Evolutionary conservation across 2,797 vertebrate species (phyloP).

Genomic region (Peromyscus eremicus): DNA sequence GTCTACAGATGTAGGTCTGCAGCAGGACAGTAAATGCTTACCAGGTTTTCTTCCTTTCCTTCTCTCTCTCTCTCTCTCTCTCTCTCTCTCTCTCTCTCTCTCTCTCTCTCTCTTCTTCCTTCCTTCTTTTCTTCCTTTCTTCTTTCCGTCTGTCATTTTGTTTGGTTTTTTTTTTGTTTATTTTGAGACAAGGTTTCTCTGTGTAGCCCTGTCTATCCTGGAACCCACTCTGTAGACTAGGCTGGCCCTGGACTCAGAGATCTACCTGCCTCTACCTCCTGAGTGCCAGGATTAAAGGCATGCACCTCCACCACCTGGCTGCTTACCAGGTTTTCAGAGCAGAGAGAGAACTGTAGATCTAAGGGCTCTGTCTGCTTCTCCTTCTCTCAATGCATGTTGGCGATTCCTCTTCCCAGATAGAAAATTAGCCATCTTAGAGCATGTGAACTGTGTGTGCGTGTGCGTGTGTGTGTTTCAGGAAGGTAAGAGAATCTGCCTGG

Average conservation of each 20-base stretch:
- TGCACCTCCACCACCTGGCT: too few relatives aligned
- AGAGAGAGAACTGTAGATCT: not conserved
- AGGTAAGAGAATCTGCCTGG: not conserved
- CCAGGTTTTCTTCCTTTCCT: not conserved
- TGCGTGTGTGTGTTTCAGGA: not conserved
- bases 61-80: too few relatives aligned
- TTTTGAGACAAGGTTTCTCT: not conserved
- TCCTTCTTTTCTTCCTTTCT: accelerated
- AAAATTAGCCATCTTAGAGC: not conserved
- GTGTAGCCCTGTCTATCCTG: too few relatives aligned
- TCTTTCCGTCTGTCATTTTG: not conserved
- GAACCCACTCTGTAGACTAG: too few relatives aligned
- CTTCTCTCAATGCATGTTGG: not conserved
- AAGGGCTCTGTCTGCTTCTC: not conserved
- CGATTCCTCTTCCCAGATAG: not conserved
- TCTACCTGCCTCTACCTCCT: not conserved
- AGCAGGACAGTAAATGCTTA: not conserved
- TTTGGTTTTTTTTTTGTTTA: not conserved
- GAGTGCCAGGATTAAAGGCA: too few relatives aligned
- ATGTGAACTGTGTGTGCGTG: not conserved
- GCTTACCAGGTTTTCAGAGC: not conserved
- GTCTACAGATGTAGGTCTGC: not conserved
- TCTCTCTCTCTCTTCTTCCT: not conserved
- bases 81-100: not conserved
- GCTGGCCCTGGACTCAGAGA: too few relatives aligned